Percentiles rank a stretch among this genome's conserved stretches.
phyloP scores from a whole-genome alignment of 2,797 vertebrate genomes.

The Aphelocoma californica region DNA sequence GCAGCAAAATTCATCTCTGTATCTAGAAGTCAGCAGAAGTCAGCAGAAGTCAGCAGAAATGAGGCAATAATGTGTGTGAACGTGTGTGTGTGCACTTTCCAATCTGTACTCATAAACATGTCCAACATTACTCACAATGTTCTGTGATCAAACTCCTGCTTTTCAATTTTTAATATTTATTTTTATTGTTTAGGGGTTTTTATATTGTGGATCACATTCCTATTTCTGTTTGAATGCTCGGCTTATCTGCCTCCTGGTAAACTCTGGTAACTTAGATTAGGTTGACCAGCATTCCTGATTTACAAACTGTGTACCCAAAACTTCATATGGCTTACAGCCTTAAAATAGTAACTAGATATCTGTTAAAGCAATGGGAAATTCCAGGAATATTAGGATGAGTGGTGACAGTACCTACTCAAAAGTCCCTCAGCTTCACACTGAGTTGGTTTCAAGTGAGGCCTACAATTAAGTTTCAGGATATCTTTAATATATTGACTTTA shows the following conservation, averaged over 20 bases:
- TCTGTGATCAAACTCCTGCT: not conserved
- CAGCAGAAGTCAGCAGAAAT: not conserved
- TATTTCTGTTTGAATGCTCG: not conserved
- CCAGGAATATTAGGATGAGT: not conserved
- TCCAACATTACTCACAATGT: not conserved
- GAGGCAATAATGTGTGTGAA: not conserved
- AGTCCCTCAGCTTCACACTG: not conserved
- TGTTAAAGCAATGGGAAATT: not conserved
- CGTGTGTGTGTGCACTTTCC: not conserved
- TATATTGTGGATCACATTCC: not conserved
- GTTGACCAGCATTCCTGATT: accelerated
- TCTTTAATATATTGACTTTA: not conserved
- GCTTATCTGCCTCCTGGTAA: not conserved
- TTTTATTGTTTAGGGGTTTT: not conserved
- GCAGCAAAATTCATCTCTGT: not conserved
- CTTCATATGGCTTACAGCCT: not conserved
- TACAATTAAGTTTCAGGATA: accelerated
- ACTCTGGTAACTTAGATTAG: not conserved
- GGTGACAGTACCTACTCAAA: not conserved
- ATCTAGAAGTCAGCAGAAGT: not conserved
- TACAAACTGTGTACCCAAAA: not conserved
- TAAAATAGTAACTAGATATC: not conserved
- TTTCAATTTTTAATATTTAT: not conserved
- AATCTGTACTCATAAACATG: not conserved
- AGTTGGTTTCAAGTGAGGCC: not conserved